These are phyloP conservation scores for Osmerus eperlanus DNA, from an alignment of 2,113 vertebrate species.

Conservation along the genomic window DNA sequence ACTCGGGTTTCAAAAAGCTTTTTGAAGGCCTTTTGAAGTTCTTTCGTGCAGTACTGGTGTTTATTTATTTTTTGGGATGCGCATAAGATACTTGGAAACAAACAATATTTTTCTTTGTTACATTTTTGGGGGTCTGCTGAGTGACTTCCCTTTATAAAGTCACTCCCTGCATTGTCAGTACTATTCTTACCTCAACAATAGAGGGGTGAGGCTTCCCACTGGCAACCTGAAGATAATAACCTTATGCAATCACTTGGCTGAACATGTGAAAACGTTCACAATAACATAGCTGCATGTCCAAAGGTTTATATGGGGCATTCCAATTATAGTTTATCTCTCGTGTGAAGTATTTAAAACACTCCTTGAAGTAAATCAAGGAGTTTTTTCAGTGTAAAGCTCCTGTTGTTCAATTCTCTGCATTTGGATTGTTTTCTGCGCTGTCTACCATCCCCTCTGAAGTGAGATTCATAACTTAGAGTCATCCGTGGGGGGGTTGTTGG, in stretches of 20 bases:
- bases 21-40: not conserved
- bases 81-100: not conserved
- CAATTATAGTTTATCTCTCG: too few relatives aligned
- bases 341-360: too few relatives aligned
- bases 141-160: slow-evolving; percentile 1
- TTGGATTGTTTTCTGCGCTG: too few relatives aligned
- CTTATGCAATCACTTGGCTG: not conserved
- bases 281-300: too few relatives aligned
- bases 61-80: not conserved
- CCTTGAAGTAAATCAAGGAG: too few relatives aligned
- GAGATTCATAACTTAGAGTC: too few relatives aligned
- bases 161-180: slow-evolving; percentile 7
- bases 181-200: slow-evolving; percentile 44
- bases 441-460: too few relatives aligned
- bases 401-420: too few relatives aligned
- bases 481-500: not conserved
- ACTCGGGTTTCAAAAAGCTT: too few relatives aligned
- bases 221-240: not conserved
- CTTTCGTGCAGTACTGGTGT: not conserved
- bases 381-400: too few relatives aligned
- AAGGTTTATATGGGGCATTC: too few relatives aligned
- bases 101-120: not conserved
- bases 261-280: not conserved
- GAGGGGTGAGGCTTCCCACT: slow-evolving; percentile 42
- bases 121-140: not conserved